phyloP scores from a whole-genome alignment of 2,797 vertebrate species.

The Chromis chromis region DNA sequence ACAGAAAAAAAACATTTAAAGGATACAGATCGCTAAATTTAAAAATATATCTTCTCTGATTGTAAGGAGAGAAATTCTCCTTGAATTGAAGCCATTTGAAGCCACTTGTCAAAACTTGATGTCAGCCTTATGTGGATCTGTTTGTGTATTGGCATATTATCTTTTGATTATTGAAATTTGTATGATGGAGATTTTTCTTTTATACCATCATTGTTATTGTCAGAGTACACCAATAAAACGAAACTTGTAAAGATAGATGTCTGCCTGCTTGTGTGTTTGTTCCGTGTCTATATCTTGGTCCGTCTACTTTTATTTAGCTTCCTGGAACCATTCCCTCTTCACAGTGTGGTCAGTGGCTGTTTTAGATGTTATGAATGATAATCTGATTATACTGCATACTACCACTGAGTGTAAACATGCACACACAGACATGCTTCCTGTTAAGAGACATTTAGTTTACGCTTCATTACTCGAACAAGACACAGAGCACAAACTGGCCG shows the following conservation, averaged over 20 bases:
- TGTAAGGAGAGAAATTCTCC: constrained; percentile 76
- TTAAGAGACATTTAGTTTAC: constrained; percentile 21
- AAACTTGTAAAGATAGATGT: constrained; percentile 69
- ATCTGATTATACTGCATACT: not conserved
- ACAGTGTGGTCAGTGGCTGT: not conserved
- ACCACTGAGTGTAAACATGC: not conserved
- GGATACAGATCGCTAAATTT: constrained; percentile 58
- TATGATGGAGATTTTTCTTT: constrained; percentile 85
- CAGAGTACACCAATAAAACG: constrained; percentile 85
- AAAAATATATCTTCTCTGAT: constrained; percentile 73
- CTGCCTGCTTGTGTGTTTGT: not conserved
- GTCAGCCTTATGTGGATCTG: constrained; percentile 85
- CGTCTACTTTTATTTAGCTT: not conserved
- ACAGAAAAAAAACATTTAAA: constrained; percentile 34
- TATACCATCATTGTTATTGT: constrained; percentile 86
- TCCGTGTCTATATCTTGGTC: not conserved
- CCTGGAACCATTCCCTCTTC: not conserved
- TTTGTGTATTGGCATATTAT: constrained; percentile 83
- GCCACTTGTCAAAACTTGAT: constrained; percentile 83
- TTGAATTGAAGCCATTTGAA: constrained; percentile 85
- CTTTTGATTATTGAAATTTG: constrained; percentile 85
- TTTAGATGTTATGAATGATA: constrained; percentile 16
- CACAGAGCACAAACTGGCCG: not conserved
- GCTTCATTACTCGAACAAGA: constrained; percentile 25
- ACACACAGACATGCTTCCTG: constrained; percentile 5